Percentiles rank a stretch among this genome's conserved stretches.
phyloP scores from a whole-genome alignment of 2,113 vertebrate species.

The Burhinus bistriatus region DNA sequence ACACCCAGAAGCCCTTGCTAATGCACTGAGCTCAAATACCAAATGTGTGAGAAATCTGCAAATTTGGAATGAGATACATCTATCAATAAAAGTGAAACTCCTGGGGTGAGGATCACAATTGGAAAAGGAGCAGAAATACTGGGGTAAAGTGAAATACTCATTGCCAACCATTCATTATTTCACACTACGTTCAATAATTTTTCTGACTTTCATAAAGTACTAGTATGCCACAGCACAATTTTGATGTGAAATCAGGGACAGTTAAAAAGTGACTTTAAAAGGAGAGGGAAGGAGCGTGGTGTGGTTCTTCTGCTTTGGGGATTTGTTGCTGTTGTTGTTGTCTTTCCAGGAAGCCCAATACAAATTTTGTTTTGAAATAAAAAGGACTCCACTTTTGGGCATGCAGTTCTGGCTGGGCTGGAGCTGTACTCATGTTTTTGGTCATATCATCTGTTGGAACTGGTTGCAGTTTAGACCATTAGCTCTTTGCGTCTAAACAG shows the following conservation, averaged over 20 bases:
- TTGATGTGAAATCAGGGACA: background rate
- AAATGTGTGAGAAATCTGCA: background rate
- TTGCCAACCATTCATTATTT: background rate
- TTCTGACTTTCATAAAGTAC: background rate
- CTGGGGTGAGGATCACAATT: background rate
- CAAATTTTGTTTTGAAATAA: background rate
- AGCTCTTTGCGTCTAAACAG: background rate
- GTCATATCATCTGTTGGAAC: background rate
- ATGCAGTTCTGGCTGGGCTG: conserved; percentile 34
- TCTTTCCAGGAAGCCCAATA: background rate
- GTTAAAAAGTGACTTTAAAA: background rate
- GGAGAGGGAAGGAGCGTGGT: background rate
- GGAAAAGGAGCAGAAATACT: background rate
- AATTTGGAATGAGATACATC: background rate
- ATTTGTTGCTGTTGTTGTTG: background rate
- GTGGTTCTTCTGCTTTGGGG: background rate
- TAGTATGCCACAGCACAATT: background rate
- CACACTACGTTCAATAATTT: background rate
- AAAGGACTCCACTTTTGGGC: background rate
- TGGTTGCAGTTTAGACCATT: background rate
- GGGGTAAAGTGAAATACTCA: conserved; percentile 19
- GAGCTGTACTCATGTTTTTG: background rate
- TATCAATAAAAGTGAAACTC: background rate
- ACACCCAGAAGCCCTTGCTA: background rate
- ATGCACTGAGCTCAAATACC: background rate